Conservation (phyloP, 2,888 invertebrate species). For the Hoplodrina blanda region DNA sequence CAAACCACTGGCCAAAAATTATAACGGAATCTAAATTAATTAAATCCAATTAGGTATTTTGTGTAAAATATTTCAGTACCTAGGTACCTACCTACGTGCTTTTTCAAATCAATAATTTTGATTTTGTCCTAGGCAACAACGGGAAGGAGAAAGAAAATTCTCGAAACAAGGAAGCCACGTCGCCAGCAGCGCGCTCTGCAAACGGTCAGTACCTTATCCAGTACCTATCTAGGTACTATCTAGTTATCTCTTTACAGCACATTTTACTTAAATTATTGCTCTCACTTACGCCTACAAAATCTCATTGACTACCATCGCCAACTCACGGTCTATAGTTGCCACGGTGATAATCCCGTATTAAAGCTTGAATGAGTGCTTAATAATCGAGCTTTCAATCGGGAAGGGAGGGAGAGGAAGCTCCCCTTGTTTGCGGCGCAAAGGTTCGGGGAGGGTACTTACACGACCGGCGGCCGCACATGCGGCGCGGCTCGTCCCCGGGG, state of each 20-base stretch:
- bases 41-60: not conserved
- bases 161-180: constrained; percentile 93
- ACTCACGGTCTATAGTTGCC: constrained; percentile 66
- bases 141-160: constrained; percentile 92
- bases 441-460: constrained; percentile 63
- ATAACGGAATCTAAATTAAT: not conserved
- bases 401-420: constrained; percentile 69
- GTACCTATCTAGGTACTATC: not conserved
- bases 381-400: constrained; percentile 78
- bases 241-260: not conserved
- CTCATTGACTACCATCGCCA: constrained; percentile 46
- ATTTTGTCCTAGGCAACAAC: constrained; percentile 92
- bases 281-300: constrained; percentile 47
- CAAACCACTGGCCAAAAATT: constrained; percentile 22
- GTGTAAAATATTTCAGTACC: too few relatives aligned
- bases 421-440: constrained; percentile 63
- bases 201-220: constrained; percentile 87
- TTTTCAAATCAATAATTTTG: constrained; percentile 40
- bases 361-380: constrained; percentile 85
- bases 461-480: constrained; percentile 75
- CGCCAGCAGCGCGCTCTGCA: constrained; percentile 92
- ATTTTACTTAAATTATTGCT: not conserved
- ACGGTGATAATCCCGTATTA: constrained; percentile 78
- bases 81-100: not conserved
- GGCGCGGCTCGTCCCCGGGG: constrained; percentile 73